Conservation (phyloP, 1,140 invertebrate genomes). For the Cotesia typhae region DNA sequence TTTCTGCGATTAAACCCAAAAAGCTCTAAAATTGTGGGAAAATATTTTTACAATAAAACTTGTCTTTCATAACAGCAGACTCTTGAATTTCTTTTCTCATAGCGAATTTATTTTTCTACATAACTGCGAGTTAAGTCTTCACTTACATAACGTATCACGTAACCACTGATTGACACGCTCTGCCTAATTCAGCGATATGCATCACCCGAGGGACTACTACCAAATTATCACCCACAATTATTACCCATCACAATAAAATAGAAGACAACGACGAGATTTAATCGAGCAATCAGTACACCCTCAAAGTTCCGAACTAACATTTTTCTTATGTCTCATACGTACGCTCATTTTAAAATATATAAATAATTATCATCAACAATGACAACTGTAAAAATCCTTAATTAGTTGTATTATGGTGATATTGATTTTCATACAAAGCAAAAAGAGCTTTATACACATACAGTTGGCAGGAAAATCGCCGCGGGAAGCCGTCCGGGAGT, state of each 20-base stretch:
- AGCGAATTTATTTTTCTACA: neutral
- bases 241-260: constrained; percentile 16
- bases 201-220: constrained; percentile 6
- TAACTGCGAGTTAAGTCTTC: constrained; percentile 7
- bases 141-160: constrained; percentile 31
- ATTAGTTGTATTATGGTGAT: neutral
- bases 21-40: no score
- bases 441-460: neutral
- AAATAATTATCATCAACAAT: no score
- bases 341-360: no score
- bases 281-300: neutral
- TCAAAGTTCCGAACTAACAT: no score
- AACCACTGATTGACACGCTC: constrained; percentile 32
- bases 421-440: constrained; percentile 2
- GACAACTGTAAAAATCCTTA: no score
- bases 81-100: neutral
- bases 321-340: no score
- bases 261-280: neutral
- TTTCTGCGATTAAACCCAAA: no score
- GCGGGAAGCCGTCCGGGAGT: constrained; percentile 7
- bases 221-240: constrained; percentile 4
- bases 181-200: neutral
- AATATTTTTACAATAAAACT: no score
- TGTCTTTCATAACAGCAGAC: no score
- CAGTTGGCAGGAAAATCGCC: constrained; percentile 18